Conservation (phyloP, 2,888 invertebrate genomes). For the Megaustenia siamemsis region DNA sequence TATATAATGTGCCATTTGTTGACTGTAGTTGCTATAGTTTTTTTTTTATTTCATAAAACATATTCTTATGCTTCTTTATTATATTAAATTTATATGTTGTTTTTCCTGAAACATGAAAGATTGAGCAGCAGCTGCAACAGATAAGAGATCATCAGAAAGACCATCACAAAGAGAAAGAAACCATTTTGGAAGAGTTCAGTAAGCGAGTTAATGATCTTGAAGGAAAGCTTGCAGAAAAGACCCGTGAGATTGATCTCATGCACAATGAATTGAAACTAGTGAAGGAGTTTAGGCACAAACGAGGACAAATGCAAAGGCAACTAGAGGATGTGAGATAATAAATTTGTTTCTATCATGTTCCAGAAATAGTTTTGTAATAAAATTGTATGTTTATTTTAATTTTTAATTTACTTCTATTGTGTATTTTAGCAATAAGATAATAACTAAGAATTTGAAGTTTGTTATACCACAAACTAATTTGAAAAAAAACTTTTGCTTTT, state of each 20-base stretch:
- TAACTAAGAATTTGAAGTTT: too few species aligned
- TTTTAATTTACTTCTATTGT: too few species aligned
- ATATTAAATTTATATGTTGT: constrained; percentile 10
- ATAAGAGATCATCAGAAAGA: constrained; percentile 76
- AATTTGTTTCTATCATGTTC: not conserved
- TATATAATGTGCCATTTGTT: too few species aligned
- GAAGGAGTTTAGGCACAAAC: constrained; percentile 78
- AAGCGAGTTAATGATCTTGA: constrained; percentile 77
- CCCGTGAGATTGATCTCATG: constrained; percentile 76
- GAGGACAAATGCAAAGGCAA: constrained; percentile 79
- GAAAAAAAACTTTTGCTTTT: not conserved
- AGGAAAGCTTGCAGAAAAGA: constrained; percentile 75
- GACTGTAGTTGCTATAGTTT: not conserved
- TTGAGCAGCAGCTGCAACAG: constrained; percentile 74
- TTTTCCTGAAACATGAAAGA: constrained; percentile 58
- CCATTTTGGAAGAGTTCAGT: constrained; percentile 78
- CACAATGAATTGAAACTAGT: constrained; percentile 79
- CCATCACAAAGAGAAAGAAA: constrained; percentile 76
- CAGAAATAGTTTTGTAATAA: not conserved
- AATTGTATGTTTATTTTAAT: not conserved
- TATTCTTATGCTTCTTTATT: too few species aligned
- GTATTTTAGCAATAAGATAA: too few species aligned
- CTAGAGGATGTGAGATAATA: constrained; percentile 78
- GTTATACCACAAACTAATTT: too few species aligned
- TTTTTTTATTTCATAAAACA: not conserved